These are phyloP conservation scores for Cichlasoma orientale DNA, from an alignment of 2,797 vertebrate genomes.

Conservation along the genomic window DNA sequence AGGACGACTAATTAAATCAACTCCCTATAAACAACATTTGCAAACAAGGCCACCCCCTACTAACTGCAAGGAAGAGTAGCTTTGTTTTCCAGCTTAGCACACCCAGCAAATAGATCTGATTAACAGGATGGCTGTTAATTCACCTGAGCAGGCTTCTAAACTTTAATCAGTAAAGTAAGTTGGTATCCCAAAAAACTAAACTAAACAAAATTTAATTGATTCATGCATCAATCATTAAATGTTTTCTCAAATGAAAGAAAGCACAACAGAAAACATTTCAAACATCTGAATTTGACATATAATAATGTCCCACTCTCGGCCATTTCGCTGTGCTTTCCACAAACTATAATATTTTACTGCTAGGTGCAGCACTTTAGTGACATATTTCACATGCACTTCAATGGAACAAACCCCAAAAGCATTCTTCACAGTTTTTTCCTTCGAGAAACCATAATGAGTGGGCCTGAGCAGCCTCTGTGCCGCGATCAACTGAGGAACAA, in stretches of 20 bases:
- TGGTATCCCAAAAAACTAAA: neutral
- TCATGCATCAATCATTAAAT: neutral
- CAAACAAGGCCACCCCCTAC: neutral
- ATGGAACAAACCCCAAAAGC: neutral
- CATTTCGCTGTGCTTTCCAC: neutral
- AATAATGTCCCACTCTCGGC: neutral
- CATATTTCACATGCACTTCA: neutral
- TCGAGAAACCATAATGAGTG: slow-evolving; percentile 38
- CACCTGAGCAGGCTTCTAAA: neutral
- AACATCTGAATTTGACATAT: neutral
- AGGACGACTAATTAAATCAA: neutral
- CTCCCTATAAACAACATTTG: neutral
- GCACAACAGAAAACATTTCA: neutral
- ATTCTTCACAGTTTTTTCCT: slow-evolving; percentile 43
- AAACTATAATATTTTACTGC: neutral
- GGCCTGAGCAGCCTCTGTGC: slow-evolving; percentile 15
- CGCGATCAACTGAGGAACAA: neutral
- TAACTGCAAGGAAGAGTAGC: neutral
- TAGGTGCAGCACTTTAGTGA: neutral
- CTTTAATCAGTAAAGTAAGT: slow-evolving; percentile 11
- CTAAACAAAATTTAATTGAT: neutral
- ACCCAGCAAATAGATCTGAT: neutral
- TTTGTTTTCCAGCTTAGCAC: neutral
- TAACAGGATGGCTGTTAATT: neutral
- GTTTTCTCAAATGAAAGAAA: neutral